phyloP scores from a whole-genome alignment of 2,888 invertebrate genomes.

The Norana najaformis region DNA sequence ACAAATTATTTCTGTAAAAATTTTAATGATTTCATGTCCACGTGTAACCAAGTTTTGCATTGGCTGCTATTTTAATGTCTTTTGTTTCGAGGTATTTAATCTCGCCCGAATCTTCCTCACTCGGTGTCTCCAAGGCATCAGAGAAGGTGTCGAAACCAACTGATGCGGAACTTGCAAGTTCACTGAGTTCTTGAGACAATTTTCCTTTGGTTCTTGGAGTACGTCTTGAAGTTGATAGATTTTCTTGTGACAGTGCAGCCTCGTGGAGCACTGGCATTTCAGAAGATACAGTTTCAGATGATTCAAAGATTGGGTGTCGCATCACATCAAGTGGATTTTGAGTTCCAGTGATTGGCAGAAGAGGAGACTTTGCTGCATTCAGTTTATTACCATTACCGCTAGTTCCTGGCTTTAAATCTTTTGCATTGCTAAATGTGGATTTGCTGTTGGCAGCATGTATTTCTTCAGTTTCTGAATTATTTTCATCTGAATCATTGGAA shows the following conservation, averaged over 20 bases:
- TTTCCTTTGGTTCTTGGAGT: slow-evolving; percentile 18
- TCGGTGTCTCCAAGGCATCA: neutral
- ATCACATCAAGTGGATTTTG: neutral
- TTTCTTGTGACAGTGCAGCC: neutral
- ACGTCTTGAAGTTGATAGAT: neutral
- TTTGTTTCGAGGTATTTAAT: slow-evolving; percentile 9
- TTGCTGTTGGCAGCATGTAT: neutral
- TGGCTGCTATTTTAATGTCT: neutral
- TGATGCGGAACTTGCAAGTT: neutral
- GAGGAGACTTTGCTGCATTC: neutral
- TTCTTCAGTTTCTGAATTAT: slow-evolving; percentile 13
- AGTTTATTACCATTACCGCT: neutral
- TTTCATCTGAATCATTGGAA: slow-evolving; percentile 2
- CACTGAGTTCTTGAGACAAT: neutral
- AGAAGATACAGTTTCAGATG: neutral
- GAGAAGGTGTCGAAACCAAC: neutral
- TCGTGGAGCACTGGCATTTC: neutral
- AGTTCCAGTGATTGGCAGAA: neutral
- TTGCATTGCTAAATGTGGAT: neutral
- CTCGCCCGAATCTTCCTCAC: neutral
- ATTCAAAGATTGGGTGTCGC: neutral
- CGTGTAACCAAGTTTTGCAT: slow-evolving; percentile 14
- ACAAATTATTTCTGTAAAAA: neutral
- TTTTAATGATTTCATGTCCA: neutral
- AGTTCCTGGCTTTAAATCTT: neutral